Conservation (phyloP, 2,888 invertebrate species). For the Amphipoea oculea region DNA sequence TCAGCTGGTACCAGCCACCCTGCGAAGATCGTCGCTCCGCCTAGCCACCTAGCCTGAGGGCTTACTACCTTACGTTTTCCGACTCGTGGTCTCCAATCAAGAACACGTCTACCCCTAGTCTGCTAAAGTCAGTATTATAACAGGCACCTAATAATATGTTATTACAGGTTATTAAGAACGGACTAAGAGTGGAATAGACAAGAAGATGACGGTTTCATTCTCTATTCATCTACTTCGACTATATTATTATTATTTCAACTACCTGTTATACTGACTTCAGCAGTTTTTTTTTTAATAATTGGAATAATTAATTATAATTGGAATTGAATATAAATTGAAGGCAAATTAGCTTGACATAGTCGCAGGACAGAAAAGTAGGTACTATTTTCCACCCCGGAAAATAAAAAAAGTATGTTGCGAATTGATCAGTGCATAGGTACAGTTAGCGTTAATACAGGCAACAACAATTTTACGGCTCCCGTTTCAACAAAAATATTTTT, state of each 20-base stretch:
- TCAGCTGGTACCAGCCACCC: background rate
- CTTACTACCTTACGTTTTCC: background rate
- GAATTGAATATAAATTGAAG: background rate
- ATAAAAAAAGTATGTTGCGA: background rate
- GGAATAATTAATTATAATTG: no score
- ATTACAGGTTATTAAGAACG: background rate
- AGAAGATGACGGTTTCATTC: background rate
- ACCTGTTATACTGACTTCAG: no score
- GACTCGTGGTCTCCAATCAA: background rate
- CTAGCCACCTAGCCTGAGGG: background rate
- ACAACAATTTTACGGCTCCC: background rate
- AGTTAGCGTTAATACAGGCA: background rate
- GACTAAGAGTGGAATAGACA: background rate
- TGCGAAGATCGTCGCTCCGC: background rate
- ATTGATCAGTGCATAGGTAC: background rate
- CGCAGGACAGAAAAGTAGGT: background rate
- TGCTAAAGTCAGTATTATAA: background rate
- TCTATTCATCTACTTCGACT: background rate
- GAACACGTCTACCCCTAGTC: background rate
- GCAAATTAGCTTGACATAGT: background rate
- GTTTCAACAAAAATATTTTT: conserved; percentile 6
- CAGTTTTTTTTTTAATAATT: no score
- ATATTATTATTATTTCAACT: background rate
- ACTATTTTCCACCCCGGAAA: background rate
- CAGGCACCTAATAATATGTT: background rate